Conservation (phyloP, 2,797 vertebrate genomes). For the Parambassis ranga region DNA sequence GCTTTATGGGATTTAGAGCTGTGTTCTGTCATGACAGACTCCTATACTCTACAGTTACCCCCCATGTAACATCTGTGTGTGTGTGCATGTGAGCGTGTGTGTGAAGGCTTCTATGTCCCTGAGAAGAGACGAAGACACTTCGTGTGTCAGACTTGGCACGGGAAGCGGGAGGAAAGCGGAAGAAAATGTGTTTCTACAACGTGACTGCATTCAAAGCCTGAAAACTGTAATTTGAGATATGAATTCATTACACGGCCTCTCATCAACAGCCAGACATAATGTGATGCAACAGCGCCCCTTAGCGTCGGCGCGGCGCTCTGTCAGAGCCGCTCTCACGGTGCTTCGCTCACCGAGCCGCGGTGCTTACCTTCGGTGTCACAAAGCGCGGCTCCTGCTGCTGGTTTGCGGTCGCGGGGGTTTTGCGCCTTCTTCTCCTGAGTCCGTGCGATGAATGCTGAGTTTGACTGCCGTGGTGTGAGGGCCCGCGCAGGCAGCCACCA, state of each 20-base stretch:
- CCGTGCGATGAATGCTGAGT: constrained; percentile 49
- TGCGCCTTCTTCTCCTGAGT: constrained; percentile 60
- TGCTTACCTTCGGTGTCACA: constrained; percentile 76
- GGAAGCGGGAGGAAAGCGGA: constrained; percentile 60
- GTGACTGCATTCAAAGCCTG: constrained; percentile 80
- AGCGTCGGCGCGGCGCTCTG: constrained; percentile 22
- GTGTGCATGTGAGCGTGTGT: not conserved
- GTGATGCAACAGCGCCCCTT: constrained; percentile 73
- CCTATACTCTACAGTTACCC: constrained; percentile 10
- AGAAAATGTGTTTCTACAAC: constrained; percentile 81
- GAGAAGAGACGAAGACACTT: constrained; percentile 50
- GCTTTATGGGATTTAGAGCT: constrained; percentile 26
- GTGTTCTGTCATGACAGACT: constrained; percentile 25
- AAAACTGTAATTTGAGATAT: constrained; percentile 77
- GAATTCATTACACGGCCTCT: constrained; percentile 73
- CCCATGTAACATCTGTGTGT: constrained; percentile 30
- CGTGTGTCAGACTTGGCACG: constrained; percentile 69
- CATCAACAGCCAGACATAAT: constrained; percentile 35
- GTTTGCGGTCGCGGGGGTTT: constrained; percentile 60
- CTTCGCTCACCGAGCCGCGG: not conserved
- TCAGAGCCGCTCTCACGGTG: not conserved
- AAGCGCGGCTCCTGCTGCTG: constrained; percentile 57
- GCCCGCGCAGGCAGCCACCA: constrained; percentile 41
- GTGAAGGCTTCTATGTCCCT: constrained; percentile 39
- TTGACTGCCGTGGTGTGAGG: constrained; percentile 35